phyloP scores from a whole-genome alignment of 1,140 invertebrate genomes.

The Paralvinella palmiformis region DNA sequence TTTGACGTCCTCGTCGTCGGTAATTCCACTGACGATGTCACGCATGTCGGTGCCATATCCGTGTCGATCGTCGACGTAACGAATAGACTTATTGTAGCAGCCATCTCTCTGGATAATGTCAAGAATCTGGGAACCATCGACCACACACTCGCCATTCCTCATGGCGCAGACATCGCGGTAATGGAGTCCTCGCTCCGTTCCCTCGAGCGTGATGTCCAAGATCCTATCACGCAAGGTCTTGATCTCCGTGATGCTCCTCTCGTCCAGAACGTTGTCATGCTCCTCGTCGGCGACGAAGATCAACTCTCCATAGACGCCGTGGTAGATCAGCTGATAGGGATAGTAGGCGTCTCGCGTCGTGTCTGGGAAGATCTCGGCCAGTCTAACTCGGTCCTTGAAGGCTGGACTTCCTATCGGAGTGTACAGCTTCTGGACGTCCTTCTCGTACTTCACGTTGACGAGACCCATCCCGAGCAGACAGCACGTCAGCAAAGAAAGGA shows the following conservation, averaged over 20 bases:
- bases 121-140: slow-evolving; percentile 3
- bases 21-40: no score
- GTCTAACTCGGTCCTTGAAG: not conserved
- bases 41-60: no score
- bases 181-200: not conserved
- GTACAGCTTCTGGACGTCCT: slow-evolving; percentile 8
- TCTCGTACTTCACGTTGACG: slow-evolving; percentile 11
- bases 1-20: no score
- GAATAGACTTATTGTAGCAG: no score
- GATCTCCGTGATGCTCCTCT: not conserved
- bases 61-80: no score
- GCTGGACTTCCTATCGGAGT: slow-evolving; percentile 11
- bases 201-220: not conserved
- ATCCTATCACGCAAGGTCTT: not conserved
- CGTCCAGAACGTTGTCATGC: not conserved
- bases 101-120: no score
- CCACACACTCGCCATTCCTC: not conserved
- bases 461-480: slow-evolving; percentile 8
- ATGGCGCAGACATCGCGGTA: slow-evolving; percentile 10
- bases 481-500: slow-evolving; percentile 11
- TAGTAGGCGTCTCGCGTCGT: not conserved
- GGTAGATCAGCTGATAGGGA: not conserved
- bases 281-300: not conserved
- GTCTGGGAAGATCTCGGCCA: not conserved
- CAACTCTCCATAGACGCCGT: not conserved